phyloP scores from a whole-genome alignment of 2,113 vertebrate genomes.

The Rostratula benghalensis region DNA sequence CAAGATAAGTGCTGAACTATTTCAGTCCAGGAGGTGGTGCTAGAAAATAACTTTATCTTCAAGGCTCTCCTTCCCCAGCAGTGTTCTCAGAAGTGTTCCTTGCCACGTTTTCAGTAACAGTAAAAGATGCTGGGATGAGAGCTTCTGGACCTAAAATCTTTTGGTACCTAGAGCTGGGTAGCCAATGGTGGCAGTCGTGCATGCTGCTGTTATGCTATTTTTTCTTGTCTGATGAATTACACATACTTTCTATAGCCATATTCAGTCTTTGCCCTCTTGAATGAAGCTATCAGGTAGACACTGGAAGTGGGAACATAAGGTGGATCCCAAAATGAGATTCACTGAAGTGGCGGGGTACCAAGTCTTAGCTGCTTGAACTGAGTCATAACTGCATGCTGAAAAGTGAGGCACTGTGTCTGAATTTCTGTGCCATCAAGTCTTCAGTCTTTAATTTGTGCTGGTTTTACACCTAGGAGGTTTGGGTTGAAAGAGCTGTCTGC shows the following conservation, averaged over 20 bases:
- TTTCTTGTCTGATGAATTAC: not conserved
- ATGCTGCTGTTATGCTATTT: not conserved
- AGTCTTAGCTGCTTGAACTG: not conserved
- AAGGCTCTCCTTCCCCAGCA: not conserved
- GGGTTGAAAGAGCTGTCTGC: not conserved
- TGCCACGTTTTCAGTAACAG: not conserved
- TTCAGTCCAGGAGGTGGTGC: conserved; percentile 58
- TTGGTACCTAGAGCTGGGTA: not conserved
- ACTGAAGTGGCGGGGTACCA: not conserved
- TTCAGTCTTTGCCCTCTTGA: not conserved
- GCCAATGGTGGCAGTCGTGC: not conserved
- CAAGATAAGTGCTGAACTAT: not conserved
- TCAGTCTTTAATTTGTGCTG: not conserved
- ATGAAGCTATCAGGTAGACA: not conserved
- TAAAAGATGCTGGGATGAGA: not conserved
- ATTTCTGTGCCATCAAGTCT: not conserved
- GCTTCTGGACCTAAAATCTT: not conserved
- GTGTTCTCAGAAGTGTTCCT: not conserved
- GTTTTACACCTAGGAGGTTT: not conserved
- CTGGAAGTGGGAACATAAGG: not conserved
- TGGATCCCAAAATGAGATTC: not conserved
- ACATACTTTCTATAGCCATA: not conserved
- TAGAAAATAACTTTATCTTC: not conserved
- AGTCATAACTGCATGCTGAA: not conserved
- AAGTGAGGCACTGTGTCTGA: not conserved